These are phyloP conservation scores for Lycia hirtaria DNA, from an alignment of 2,888 invertebrate genomes.

Conservation along the genomic window DNA sequence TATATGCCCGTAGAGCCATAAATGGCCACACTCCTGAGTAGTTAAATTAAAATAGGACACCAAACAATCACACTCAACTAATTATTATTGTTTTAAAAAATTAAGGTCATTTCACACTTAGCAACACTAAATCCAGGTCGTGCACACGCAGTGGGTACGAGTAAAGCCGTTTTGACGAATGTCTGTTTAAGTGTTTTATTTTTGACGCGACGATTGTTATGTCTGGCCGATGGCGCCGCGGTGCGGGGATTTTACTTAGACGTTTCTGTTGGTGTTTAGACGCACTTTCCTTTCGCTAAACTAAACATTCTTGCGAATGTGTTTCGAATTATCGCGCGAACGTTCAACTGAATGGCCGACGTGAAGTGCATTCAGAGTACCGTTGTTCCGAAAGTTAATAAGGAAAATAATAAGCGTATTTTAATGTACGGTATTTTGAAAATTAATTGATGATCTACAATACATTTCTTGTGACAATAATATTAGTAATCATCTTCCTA, in stretches of 20 bases:
- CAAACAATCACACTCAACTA: slow-evolving; percentile 1
- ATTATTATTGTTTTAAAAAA: slow-evolving; percentile 24
- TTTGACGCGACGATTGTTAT: slow-evolving; percentile 67
- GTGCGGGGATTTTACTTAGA: slow-evolving; percentile 57
- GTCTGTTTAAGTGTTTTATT: slow-evolving; percentile 76
- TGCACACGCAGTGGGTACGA: slow-evolving; percentile 29
- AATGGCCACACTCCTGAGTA: neutral
- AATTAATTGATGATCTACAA: too few species aligned
- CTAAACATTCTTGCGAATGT: too few species aligned
- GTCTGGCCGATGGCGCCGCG: slow-evolving; percentile 70
- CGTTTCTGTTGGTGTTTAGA: slow-evolving; percentile 14
- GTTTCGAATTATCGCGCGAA: too few species aligned
- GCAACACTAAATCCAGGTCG: slow-evolving; percentile 33
- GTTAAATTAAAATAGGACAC: neutral
- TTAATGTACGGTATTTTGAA: too few species aligned
- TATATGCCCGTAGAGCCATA: neutral
- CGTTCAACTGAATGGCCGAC: too few species aligned
- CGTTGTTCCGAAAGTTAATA: too few species aligned
- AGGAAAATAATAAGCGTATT: too few species aligned
- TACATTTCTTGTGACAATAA: too few species aligned
- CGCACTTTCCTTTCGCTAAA: slow-evolving; percentile 13
- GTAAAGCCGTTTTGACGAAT: slow-evolving; percentile 59
- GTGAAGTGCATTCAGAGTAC: too few species aligned
- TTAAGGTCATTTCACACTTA: slow-evolving; percentile 35
- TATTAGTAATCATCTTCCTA: too few species aligned